Evolutionary conservation across 2,113 vertebrate genomes (phyloP).

Genomic region (Bos indicus): DNA sequence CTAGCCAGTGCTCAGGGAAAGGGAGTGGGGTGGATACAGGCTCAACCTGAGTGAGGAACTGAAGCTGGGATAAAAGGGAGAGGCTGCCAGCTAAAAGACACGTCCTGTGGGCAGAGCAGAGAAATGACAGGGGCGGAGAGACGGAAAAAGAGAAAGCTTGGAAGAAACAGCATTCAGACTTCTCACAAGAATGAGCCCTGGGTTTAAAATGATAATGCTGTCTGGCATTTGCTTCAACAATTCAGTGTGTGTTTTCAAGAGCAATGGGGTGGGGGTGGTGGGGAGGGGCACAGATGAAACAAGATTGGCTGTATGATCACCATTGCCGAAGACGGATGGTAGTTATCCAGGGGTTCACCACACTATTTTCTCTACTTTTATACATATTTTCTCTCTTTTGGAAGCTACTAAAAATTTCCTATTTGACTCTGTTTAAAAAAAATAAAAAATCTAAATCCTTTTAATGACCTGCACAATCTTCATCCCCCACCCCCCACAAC

Average conservation of each 20-base stretch:
- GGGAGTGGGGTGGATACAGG: background rate
- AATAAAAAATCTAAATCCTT: background rate
- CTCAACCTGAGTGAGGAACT: background rate
- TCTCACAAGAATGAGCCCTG: background rate
- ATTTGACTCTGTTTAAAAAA: background rate
- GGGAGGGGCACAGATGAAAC: background rate
- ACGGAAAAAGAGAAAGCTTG: background rate
- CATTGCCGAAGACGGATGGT: background rate
- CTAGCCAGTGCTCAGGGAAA: background rate
- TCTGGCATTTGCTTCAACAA: background rate
- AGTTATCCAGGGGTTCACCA: background rate
- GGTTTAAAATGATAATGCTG: background rate
- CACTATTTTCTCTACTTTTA: background rate
- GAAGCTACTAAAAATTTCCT: background rate
- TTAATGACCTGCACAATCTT: background rate
- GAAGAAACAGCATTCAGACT: background rate
- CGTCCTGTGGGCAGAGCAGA: background rate
- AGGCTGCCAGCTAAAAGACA: background rate
- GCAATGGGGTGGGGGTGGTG: rapidly evolving
- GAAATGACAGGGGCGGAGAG: background rate
- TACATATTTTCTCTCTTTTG: background rate
- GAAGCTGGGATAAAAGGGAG: no score
- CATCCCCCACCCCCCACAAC: no score
- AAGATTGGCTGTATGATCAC: background rate
- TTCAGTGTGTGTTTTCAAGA: background rate